phyloP scores from a whole-genome alignment of 30 jellyfish, hydroid and myxozoan species.

The Calvadosia cruxmelitensis region DNA sequence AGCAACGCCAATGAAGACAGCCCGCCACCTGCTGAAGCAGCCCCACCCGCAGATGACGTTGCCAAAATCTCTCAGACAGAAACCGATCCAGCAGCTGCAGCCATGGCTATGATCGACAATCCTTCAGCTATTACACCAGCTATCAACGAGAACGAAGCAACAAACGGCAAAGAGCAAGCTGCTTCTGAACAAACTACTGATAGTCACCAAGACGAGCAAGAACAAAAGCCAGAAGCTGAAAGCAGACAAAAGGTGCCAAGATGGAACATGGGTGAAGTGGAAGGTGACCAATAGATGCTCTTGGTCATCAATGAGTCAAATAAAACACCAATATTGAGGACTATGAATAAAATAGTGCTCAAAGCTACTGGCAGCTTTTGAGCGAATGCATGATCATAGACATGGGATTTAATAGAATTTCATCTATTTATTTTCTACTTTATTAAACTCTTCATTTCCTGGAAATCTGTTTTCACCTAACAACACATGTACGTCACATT shows the following conservation, averaged over 20 bases:
- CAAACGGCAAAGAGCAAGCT: conserved; percentile 1
- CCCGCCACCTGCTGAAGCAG: neutral
- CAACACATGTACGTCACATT: too few relatives aligned
- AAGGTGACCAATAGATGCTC: neutral
- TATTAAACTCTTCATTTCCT: too few relatives aligned
- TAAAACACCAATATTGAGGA: too few relatives aligned
- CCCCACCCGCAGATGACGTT: neutral
- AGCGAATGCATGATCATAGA: too few relatives aligned
- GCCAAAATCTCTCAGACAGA: neutral
- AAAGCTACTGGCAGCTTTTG: too few relatives aligned
- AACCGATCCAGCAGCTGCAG: neutral
- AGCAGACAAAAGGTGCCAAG: neutral
- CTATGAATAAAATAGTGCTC: too few relatives aligned
- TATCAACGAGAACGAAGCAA: neutral
- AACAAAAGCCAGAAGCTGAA: neutral
- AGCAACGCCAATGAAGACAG: neutral
- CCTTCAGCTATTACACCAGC: conserved; percentile 1
- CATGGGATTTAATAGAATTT: too few relatives aligned
- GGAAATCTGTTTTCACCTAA: too few relatives aligned
- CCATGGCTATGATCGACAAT: neutral
- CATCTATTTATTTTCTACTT: too few relatives aligned
- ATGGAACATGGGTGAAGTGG: neutral
- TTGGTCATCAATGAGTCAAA: too few relatives aligned
- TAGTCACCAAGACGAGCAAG: neutral
- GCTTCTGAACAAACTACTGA: neutral